Evolutionary conservation across 2,797 vertebrate genomes (phyloP).

Genomic region (Sibirionetta formosa): DNA sequence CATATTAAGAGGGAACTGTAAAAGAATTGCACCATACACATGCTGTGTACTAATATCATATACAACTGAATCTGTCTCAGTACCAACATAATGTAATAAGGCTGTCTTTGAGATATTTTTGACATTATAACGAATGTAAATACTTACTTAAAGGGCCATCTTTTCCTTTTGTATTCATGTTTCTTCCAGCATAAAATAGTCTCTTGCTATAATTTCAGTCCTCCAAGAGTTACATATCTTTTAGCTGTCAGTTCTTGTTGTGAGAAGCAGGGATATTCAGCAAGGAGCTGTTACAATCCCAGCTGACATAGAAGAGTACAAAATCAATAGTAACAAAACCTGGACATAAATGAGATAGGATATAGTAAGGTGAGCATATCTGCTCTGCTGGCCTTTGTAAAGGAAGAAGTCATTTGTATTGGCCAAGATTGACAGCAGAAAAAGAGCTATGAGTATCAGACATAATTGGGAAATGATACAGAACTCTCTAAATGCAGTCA

Average conservation of each 20-base stretch:
- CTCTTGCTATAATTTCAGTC: not conserved
- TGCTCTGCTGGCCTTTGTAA: not conserved
- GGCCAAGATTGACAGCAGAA: not conserved
- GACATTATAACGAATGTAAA: not conserved
- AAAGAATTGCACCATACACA: not conserved
- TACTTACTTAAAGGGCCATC: rapidly evolving
- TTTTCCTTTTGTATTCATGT: not conserved
- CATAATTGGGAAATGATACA: not conserved
- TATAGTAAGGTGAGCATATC: not conserved
- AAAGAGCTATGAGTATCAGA: not conserved
- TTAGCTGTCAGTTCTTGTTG: not conserved
- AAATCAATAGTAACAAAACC: not conserved
- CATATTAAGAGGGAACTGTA: not conserved
- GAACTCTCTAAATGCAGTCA: not conserved
- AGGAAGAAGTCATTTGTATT: not conserved
- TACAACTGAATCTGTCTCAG: not conserved
- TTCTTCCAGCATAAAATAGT: not conserved
- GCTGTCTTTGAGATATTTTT: not conserved
- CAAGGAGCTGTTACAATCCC: not conserved
- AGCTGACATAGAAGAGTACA: not conserved
- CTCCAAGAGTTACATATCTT: not conserved
- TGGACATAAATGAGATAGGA: not conserved
- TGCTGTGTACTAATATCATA: rapidly evolving
- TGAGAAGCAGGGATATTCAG: not conserved
- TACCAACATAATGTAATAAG: not conserved